phyloP scores from a whole-genome alignment of 2,113 vertebrate genomes.

The Crotophaga sulcirostris region DNA sequence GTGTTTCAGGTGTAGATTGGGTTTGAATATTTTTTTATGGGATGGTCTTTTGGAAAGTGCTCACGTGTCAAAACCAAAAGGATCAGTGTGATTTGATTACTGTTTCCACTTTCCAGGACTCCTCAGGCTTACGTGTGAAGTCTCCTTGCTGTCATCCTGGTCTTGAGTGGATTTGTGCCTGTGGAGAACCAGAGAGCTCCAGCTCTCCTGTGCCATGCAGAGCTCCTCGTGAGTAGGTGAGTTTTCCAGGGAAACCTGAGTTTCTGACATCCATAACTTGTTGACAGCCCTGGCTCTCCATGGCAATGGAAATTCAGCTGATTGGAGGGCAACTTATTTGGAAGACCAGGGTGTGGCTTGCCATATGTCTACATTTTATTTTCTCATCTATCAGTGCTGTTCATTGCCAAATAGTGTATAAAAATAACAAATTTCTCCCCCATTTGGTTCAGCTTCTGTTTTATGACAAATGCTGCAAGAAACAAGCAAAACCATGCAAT shows the following conservation, averaged over 20 bases:
- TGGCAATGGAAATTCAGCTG: neutral
- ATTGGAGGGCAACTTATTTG: neutral
- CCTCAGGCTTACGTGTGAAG: neutral
- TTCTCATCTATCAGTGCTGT: neutral
- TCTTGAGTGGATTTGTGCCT: fast-evolving
- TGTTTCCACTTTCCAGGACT: neutral
- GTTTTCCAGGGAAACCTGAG: neutral
- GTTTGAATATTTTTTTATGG: neutral
- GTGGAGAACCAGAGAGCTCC: neutral
- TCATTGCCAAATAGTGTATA: fast-evolving
- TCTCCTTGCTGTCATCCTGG: neutral
- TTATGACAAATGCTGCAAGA: neutral
- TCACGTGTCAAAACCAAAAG: neutral
- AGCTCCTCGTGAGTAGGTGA: neutral
- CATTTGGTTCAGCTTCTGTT: neutral
- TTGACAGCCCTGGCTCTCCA: neutral
- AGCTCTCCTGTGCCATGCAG: neutral
- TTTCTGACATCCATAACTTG: neutral
- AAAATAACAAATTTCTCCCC: neutral
- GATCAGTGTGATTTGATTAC: neutral
- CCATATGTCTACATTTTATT: neutral
- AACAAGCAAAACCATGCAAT: neutral
- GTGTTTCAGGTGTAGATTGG: fast-evolving
- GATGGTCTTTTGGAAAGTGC: neutral
- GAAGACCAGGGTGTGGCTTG: neutral